Evolutionary conservation across 2,113 vertebrate species (phyloP), one percentile per base, ranked within the genome.

Genomic region (Phycodurus eques): DNA sequence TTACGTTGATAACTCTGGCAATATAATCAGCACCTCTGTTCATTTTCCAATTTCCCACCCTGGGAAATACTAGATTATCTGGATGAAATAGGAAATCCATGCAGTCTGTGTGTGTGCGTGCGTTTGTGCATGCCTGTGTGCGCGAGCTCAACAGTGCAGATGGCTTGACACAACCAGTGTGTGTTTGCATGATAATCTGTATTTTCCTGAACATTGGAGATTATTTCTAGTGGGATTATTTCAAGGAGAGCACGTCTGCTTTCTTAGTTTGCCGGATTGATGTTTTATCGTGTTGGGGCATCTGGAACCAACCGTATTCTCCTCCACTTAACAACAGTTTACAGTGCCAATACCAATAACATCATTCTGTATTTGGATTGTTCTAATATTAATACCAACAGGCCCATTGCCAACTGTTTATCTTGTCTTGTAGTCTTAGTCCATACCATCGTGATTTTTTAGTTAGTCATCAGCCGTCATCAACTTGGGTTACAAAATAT

Each of bases 141-240:
- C 53, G 73, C 63, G 60, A 73, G 14, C 69, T 44, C 71, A 66
- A 76, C 61, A 4, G 54, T 67, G 72, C 78, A 82, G 82, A 80
- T 86, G 81, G 73, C n/a, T 11, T 17, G 1, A 51, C 54, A 56
- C 79, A 63, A 47, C 33, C 47, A 35, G 39, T 46, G 15, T 70
- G 27, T 73, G 71, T 54, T 68, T 12, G 2, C n/a, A 39, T 49
- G n/a, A 73, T 81, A 76, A 85, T 80, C 81, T 69, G 53, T 17
- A 42, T 83, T 72, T 80, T 84, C 61, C 72, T 73, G 63, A 74
- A 71, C 72, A 77, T 63, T 39, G 49, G 68, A 74, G 81, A 77
- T 84, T 79, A 83, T 33, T 59, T 27, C 62, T 13, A 14, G 12
- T 57, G 11, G 79, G 77, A 86, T 89, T 89, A 81, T 74, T 71